Evolutionary conservation across 1,140 invertebrate genomes (phyloP).

Genomic region (Pachyrhynchus sulphureomaculatus): DNA sequence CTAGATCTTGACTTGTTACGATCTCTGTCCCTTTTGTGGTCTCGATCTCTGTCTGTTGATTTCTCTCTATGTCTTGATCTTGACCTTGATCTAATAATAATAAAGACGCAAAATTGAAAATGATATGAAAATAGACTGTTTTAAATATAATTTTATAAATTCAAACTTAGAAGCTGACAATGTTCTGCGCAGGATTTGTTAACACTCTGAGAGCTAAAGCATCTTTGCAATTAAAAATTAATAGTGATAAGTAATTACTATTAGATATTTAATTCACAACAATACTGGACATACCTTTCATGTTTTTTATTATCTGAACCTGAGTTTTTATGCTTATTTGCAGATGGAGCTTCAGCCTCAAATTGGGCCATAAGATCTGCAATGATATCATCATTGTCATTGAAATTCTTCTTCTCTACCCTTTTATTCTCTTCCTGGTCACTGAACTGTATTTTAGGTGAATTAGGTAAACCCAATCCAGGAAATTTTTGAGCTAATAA

Average conservation of each 20-base stretch:
- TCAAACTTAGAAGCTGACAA: too few relatives aligned
- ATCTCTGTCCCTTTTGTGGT: constrained; percentile 46
- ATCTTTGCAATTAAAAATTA: too few relatives aligned
- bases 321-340: constrained; percentile 28
- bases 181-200: too few relatives aligned
- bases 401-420: constrained; percentile 45
- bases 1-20: constrained; percentile 37
- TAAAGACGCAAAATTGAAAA: not conserved
- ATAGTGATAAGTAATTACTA: too few relatives aligned
- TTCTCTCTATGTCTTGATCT: constrained; percentile 29
- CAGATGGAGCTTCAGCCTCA: constrained; percentile 79
- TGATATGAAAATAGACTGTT: not conserved
- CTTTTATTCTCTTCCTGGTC: constrained; percentile 47
- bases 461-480: constrained; percentile 87
- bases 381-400: constrained; percentile 59
- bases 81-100: constrained; percentile 13
- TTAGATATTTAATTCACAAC: too few relatives aligned
- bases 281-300: too few relatives aligned
- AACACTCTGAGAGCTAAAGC: too few relatives aligned
- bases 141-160: not conserved
- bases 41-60: constrained; percentile 46
- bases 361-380: constrained; percentile 86
- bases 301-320: constrained; percentile 29
- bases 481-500: constrained; percentile 80
- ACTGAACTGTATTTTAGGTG: constrained; percentile 58